Base-by-base conservation (phyloP, 2,888 invertebrate genomes). In the Pemphredon lugubris region DNA sequence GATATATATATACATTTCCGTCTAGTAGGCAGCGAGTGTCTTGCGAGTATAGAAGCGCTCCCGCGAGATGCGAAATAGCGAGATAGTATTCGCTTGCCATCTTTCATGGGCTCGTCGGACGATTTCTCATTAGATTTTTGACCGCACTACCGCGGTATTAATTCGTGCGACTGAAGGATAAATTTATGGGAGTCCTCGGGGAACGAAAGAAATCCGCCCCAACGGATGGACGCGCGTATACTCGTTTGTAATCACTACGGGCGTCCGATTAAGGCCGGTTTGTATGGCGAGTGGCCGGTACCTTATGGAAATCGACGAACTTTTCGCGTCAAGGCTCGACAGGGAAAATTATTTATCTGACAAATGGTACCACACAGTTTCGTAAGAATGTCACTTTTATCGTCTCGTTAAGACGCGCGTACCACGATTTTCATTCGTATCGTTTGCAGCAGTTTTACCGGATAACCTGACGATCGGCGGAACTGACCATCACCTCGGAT, bases 51-150 rank as follows among this genome's bases (percentile, higher is more conserved):
- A 40, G 53, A 30, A 18, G n/a, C 14, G 13, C 42, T 32, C 50
- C n/a, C 14, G 26, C 37, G 48, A 54, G 65, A 68, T 54, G 55
- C 66, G 50, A 71, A 66, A 70, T 61, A 59, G 65, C 73, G 37
- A 60, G 71, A 71, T 73, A 75, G 60, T 66, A 45, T 70, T 66
- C 65, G 48, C 44, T 18, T 3, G 64, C 53, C 67, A 81, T 77
- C 68, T 70, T 73, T 81, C 79, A 75, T 68, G 39, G 16, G 32
- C 73, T 44, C 45, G 64, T 54, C 79, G 66, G 72, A 71, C 74
- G 73, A 78, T 78, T 76, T 79, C 82, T 82, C 83, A 82, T 83
- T 77, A 76, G 73, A 83, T 82, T 83, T 83, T 79, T 83, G 71
- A 75, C 47, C 55, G 65, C 13, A 30, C 40, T 45, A 58, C 32